Conservation (phyloP, 1,140 invertebrate species). For the Elysia chlorotica region DNA sequence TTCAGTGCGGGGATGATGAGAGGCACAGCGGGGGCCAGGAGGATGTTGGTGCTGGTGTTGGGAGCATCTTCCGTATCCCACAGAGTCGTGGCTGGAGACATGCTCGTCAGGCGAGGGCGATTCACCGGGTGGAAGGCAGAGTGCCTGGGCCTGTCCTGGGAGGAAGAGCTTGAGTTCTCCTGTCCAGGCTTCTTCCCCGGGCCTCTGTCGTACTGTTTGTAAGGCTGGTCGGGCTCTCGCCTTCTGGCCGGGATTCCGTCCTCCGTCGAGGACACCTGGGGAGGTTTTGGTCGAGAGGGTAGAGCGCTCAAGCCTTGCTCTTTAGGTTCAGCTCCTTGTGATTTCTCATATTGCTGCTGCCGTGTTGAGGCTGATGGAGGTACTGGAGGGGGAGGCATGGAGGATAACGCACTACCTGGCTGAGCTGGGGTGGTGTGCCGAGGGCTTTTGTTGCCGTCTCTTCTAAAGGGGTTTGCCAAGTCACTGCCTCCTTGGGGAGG, state of each 20-base stretch:
- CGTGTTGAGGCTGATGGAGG: background rate
- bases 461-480: background rate
- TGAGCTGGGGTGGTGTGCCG: background rate
- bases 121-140: slow-evolving; percentile 47
- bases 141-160: slow-evolving; percentile 24
- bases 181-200: background rate
- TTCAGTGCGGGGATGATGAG: slow-evolving; percentile 24
- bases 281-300: background rate
- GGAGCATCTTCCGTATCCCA: slow-evolving; percentile 51
- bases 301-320: background rate
- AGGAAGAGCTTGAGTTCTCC: too few species aligned
- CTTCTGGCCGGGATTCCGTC: slow-evolving; percentile 3
- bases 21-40: slow-evolving; percentile 48
- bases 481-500: background rate
- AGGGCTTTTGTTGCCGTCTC: background rate
- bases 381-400: background rate
- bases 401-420: background rate
- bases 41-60: slow-evolving; percentile 38
- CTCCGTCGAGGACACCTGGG: too few species aligned
- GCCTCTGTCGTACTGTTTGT: too few species aligned
- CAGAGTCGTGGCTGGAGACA: slow-evolving; percentile 56
- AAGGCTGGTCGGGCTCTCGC: background rate
- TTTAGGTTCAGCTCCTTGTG: background rate
- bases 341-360: too few species aligned
- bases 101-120: slow-evolving; percentile 42